Percentiles rank a stretch among this genome's conserved stretches.
Evolutionary conservation across 2,797 vertebrate species (phyloP).

Genomic region (Hippopotamyrus pictus): DNA sequence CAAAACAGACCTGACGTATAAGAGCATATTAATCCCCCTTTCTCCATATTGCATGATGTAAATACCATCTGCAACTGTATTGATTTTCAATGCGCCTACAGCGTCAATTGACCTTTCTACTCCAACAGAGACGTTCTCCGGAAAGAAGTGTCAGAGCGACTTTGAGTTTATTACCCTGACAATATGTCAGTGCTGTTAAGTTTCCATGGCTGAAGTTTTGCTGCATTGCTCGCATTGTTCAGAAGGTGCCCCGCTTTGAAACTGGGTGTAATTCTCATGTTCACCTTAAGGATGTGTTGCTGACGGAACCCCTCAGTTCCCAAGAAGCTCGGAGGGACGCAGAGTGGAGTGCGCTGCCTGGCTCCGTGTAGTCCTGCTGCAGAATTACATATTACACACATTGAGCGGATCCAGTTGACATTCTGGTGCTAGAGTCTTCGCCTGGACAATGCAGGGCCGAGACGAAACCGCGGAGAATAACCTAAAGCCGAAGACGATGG

Average conservation of each 20-base stretch:
- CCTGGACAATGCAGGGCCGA: conserved; percentile 29
- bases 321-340: conserved; percentile 43
- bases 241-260: conserved; percentile 36
- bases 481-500: conserved; percentile 52
- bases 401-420: conserved; percentile 34
- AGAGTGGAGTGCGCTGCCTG: conserved; percentile 32
- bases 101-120: neutral
- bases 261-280: conserved; percentile 48
- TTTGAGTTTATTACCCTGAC: neutral
- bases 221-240: conserved; percentile 33
- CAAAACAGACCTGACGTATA: conserved; percentile 9
- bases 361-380: conserved; percentile 47
- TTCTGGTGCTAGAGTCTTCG: conserved; percentile 24
- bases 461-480: conserved; percentile 36
- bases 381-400: conserved; percentile 31
- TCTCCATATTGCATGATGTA: neutral
- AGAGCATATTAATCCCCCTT: neutral
- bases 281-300: conserved; percentile 47
- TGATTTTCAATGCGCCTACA: neutral
- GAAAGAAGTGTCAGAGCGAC: conserved; percentile 38
- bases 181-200: neutral
- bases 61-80: neutral
- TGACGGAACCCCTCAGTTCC: conserved; percentile 45
- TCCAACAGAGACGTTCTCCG: conserved; percentile 25
- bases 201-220: conserved; percentile 15